phyloP scores from a whole-genome alignment of 2,888 invertebrate species.

The Horisme vitalbata region DNA sequence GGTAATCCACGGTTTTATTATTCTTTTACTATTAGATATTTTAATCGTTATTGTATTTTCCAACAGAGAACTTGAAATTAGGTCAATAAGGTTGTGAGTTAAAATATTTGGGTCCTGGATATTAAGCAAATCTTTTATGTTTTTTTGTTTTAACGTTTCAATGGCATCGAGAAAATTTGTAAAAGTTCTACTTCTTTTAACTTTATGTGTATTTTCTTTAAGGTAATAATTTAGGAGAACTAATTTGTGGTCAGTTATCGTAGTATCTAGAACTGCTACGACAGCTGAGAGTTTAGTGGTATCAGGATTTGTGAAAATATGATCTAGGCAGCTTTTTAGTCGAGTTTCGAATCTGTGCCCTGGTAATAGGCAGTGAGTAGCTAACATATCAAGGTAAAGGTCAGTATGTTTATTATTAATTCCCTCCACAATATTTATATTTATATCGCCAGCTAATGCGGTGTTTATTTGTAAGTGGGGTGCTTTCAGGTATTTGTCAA shows the following conservation, averaged over 20 bases:
- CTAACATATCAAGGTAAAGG: constrained; percentile 9
- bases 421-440: not conserved
- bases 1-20: too few species aligned
- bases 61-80: too few species aligned
- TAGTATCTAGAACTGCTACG: too few species aligned
- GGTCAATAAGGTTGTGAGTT: not conserved
- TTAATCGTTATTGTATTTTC: too few species aligned
- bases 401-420: not conserved
- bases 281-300: not conserved
- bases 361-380: not conserved
- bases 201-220: not conserved
- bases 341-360: constrained; percentile 5
- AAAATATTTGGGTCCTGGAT: not conserved
- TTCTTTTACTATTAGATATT: too few species aligned
- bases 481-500: constrained; percentile 3
- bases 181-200: not conserved
- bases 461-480: constrained; percentile 3
- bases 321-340: constrained; percentile 13
- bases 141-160: not conserved
- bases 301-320: constrained; percentile 1
- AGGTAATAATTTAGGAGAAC: too few species aligned
- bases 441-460: constrained; percentile 12
- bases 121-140: not conserved
- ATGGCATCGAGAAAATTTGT: not conserved
- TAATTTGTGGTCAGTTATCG: too few species aligned